These are phyloP conservation scores for Thecophora atra DNA, from an alignment of 2,888 invertebrate species.

Conservation along the genomic window DNA sequence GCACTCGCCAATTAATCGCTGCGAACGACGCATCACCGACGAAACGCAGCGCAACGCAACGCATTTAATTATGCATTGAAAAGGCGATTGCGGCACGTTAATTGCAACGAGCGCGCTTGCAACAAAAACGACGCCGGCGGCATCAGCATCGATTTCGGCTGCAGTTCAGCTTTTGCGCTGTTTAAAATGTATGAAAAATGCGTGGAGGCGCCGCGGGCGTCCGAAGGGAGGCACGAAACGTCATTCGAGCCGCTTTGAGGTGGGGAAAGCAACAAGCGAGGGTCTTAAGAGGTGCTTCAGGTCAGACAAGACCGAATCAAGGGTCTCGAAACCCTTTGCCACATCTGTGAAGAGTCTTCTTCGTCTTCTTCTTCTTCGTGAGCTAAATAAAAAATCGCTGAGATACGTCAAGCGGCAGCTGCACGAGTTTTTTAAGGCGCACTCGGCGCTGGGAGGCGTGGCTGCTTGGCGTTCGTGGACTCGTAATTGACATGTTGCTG, in stretches of 20 bases:
- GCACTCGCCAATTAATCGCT: slow-evolving; percentile 32
- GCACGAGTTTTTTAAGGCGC: background rate
- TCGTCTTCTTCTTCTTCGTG: no score
- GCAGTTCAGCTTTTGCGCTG: slow-evolving; percentile 48
- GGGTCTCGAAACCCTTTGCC: no score
- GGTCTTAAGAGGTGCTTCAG: no score
- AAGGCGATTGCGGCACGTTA: slow-evolving; percentile 5
- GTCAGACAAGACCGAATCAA: no score
- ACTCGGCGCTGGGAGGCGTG: background rate
- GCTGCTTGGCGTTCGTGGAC: background rate
- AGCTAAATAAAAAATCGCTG: no score
- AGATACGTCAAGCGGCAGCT: no score
- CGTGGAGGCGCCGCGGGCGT: no score
- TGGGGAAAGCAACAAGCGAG: no score
- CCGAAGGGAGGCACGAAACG: no score
- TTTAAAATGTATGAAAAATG: slow-evolving; percentile 53
- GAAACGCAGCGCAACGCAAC: background rate
- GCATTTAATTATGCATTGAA: slow-evolving; percentile 26
- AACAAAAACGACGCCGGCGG: slow-evolving; percentile 6
- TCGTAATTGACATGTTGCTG: background rate
- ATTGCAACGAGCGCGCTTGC: background rate
- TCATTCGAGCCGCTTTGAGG: no score
- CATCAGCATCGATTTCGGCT: slow-evolving; percentile 33
- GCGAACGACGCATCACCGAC: background rate
- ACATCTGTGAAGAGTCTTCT: slow-evolving; percentile 2